These are phyloP conservation scores for Steinernema hermaphroditum DNA, from an alignment of 2,888 invertebrate genomes.

Conservation along the genomic window DNA sequence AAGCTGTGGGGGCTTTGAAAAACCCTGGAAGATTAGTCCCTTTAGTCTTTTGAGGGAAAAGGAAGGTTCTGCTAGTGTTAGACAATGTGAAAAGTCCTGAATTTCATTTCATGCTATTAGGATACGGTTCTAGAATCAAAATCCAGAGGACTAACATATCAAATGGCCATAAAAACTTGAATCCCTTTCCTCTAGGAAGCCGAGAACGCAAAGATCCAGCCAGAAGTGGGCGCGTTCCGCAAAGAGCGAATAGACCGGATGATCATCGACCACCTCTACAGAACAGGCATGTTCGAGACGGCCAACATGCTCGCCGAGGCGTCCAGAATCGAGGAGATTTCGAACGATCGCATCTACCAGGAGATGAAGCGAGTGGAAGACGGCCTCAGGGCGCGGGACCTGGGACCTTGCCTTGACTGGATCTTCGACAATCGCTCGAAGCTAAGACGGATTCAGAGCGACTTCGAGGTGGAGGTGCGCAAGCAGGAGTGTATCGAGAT, in stretches of 20 bases:
- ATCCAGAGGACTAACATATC: too few species aligned
- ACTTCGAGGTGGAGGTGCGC: conserved; percentile 89
- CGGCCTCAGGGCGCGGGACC: conserved; percentile 45
- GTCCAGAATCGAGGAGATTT: conserved; percentile 70
- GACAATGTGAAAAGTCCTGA: too few species aligned
- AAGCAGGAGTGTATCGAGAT: conserved; percentile 78
- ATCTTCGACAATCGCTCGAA: conserved; percentile 70
- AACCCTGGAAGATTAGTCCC: too few species aligned
- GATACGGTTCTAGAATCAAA: too few species aligned
- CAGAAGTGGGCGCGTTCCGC: conserved; percentile 78
- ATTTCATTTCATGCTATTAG: too few species aligned
- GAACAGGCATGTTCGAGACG: conserved; percentile 85
- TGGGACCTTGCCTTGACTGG: conserved; percentile 66
- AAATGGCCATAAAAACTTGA: too few species aligned
- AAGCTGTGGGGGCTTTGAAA: too few species aligned
- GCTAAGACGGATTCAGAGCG: conserved; percentile 72
- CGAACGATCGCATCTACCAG: conserved; percentile 53
- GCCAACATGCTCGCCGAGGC: conserved; percentile 84
- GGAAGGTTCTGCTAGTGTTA: too few species aligned
- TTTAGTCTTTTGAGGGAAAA: too few species aligned
- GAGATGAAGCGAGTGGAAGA: conserved; percentile 47
- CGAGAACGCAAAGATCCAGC: background rate
- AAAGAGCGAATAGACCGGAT: conserved; percentile 87
- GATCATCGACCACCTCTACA: conserved; percentile 91
- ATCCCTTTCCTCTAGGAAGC: too few species aligned